Conservation (phyloP, 92 coral and sea anemone species). For the Actinernus sp. region DNA sequence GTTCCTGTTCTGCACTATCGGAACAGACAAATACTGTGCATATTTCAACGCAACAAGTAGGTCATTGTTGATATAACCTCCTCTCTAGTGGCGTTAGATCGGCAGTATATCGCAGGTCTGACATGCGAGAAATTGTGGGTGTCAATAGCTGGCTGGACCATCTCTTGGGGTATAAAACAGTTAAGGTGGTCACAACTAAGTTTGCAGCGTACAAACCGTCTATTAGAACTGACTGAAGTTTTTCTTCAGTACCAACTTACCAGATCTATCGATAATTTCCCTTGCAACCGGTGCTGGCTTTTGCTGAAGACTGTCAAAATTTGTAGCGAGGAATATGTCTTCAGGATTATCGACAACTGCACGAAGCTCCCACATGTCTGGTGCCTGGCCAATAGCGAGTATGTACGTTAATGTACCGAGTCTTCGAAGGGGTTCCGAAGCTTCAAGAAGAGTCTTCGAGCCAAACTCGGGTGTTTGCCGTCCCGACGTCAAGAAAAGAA, state of each 20-base stretch:
- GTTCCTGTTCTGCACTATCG: no score
- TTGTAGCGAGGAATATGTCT: slow-evolving; percentile 50
- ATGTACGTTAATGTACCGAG: slow-evolving; percentile 57
- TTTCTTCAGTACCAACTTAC: slow-evolving; percentile 34
- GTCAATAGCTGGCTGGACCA: no score
- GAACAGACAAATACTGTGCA: no score
- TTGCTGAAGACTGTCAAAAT: slow-evolving; percentile 34
- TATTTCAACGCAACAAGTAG: no score
- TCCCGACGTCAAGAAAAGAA: slow-evolving; percentile 46
- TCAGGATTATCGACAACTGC: slow-evolving; percentile 47
- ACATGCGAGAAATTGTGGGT: no score
- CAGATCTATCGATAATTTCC: slow-evolving; percentile 58
- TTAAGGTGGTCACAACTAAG: background rate
- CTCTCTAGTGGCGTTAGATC: no score
- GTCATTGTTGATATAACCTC: no score
- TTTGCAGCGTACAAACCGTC: no score
- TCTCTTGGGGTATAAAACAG: background rate
- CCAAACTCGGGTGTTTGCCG: slow-evolving; percentile 54
- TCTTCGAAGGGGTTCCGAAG: slow-evolving; percentile 70
- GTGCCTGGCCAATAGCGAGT: slow-evolving; percentile 68
- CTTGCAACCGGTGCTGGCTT: slow-evolving; percentile 36
- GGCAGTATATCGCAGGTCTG: no score
- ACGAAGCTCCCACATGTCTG: slow-evolving; percentile 46
- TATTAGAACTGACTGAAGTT: no score
- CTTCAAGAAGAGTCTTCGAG: slow-evolving; percentile 42